phyloP scores from a whole-genome alignment of 2,888 invertebrate genomes.

The Chrysodeixis includens region DNA sequence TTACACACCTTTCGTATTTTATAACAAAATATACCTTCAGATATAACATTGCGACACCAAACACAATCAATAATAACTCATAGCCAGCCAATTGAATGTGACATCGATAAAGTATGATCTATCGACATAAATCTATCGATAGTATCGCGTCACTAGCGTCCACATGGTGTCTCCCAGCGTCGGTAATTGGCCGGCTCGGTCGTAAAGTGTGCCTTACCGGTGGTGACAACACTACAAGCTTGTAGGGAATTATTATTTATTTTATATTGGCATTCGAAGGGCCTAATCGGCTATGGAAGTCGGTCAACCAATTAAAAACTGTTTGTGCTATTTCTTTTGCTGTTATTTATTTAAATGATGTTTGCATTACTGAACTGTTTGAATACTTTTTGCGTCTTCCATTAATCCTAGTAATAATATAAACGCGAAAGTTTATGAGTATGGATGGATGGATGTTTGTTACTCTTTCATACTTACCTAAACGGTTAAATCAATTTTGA shows the following conservation, averaged over 20 bases:
- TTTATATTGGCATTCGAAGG: conserved; percentile 18
- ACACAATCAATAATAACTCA: conserved; percentile 33
- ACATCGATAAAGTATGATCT: conserved; percentile 44
- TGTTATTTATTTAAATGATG: too few species aligned
- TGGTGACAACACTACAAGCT: conserved; percentile 58
- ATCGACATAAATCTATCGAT: conserved; percentile 56
- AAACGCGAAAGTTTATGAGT: too few species aligned
- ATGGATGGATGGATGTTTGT: too few species aligned
- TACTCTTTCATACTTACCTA: too few species aligned
- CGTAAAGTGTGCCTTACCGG: conserved; percentile 67
- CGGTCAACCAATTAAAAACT: not conserved
- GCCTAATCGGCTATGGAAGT: not conserved
- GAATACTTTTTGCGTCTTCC: too few species aligned
- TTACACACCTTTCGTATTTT: not conserved
- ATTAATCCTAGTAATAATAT: too few species aligned
- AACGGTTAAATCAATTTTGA: too few species aligned
- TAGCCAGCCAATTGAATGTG: conserved; percentile 29
- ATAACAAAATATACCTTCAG: not conserved
- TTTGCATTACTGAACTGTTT: too few species aligned
- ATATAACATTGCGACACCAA: not conserved
- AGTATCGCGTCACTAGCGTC: conserved; percentile 63
- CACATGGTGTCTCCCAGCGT: conserved; percentile 81
- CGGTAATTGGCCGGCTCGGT: conserved; percentile 77
- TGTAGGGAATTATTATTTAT: conserved; percentile 53
- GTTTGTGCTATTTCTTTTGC: not conserved